A percentile compares a stretch with the other conserved stretches of the same genome.
Conservation (phyloP, 2,797 vertebrate genomes). For the Manis crassicaudata region DNA sequence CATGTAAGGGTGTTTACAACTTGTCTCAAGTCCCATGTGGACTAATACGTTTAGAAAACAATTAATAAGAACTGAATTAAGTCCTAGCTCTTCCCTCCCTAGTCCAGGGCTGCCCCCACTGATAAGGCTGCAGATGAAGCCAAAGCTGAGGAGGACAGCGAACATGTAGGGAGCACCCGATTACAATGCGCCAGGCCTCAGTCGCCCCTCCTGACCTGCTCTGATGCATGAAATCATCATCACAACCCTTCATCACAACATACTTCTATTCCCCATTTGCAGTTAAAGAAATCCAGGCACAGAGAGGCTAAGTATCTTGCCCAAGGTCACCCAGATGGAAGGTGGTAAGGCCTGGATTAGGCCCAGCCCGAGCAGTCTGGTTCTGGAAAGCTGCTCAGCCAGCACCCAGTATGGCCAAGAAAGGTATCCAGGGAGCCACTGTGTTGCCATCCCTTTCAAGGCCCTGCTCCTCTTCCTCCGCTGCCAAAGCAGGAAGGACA, state of each 20-base stretch:
- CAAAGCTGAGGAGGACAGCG: not conserved
- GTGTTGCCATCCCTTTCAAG: not conserved
- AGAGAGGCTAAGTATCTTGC: not conserved
- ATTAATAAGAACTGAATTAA: not conserved
- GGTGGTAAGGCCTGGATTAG: not conserved
- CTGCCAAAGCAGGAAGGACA: not conserved
- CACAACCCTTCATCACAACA: not conserved
- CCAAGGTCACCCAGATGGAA: not conserved
- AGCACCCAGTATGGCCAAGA: not conserved
- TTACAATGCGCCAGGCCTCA: not conserved
- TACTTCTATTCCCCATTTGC: not conserved
- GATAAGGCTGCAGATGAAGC: no score
- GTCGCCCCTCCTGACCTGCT: not conserved
- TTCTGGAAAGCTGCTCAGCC: not conserved
- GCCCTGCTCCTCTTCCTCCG: not conserved
- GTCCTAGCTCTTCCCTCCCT: not conserved
- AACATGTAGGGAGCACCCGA: accelerated
- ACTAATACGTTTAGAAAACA: not conserved
- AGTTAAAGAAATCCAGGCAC: not conserved
- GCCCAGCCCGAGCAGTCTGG: not conserved
- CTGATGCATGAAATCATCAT: not conserved
- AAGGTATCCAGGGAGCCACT: not conserved
- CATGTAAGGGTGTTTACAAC: not conserved
- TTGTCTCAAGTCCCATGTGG: not conserved
- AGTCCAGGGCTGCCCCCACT: not conserved